Base-by-base conservation (phyloP, 2,797 vertebrate genomes). In the Lagocephalus sceleratus region DNA sequence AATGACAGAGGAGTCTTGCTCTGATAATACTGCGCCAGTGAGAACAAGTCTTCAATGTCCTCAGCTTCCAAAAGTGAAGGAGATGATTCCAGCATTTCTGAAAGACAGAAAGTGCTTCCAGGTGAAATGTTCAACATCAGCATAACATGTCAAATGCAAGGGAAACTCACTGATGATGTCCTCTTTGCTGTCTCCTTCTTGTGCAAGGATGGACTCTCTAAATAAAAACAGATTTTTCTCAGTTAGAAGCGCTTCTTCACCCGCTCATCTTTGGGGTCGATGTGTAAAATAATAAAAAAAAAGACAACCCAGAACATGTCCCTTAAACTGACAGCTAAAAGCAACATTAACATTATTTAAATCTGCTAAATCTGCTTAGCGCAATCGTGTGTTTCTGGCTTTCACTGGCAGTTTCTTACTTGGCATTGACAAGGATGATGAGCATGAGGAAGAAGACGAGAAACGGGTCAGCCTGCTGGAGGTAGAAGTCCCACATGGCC, bases 381-480 rank as follows among this genome's bases (percentile, higher is more conserved):
- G 45, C 1, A 2, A 29, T 35, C 2, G 14, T 42, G n/a, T 46
- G 2, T 45, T 12, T 17, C 3, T 41, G 83, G 48, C 82, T 17
- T 47, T 1, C 1, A 20, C 3, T 1, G 85, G 38, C 73, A 2
- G 51, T 45, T 67, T 87, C 95, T 75, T 89, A 99, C 96, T 98
- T 99, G 90, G 95, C 90, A 75, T 99, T 99, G 83, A 99, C 95
- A 63, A 99, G 96, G 83, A 99, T 98, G 90, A 99, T 93, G 73
- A 99, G 92, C 95, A 97, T 94, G 78, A 99, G 89, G 85, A 98
- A 99, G 90, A 98, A 99, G 86, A 98, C 91, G 79, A 98, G 92
- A 85, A 98, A 99, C 52, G 96, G 94, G 87, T 99, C 96, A 15
- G 94, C 93, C 88, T 96, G 93, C 68, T 95, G 95, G 79, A 99